Base-by-base conservation (phyloP, 2,888 invertebrate genomes). In the Lasioglossum malachurum region DNA sequence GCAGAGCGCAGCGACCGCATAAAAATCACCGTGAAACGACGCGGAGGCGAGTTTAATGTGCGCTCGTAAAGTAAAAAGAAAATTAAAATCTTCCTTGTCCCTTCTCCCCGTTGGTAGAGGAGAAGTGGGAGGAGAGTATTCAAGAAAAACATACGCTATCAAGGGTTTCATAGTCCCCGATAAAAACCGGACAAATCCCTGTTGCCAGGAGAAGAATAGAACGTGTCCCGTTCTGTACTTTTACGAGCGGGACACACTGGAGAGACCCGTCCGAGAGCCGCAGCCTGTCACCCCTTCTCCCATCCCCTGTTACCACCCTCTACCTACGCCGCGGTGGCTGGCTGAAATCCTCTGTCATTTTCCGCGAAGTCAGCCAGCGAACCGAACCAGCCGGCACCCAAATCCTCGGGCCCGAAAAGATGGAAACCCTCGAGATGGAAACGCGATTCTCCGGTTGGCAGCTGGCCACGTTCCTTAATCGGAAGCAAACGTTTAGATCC, bases 391-490 rank as follows among this genome's bases (percentile, higher is more conserved):
- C 38, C 75, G 10, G 31, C 75, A 44, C 75, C 80, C 67, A 84
- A 77, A n/a, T 72, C 31, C 31, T 64, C 53, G 49, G n/a, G 75
- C 31, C 31, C 75, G 49, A 77, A 60, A 38, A 69, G 75, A 75
- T 35, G 14, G 75, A 46, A 57, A 57, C 46, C 41, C 67, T 57
- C 35, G 57, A 75, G 83, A 85, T 85, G 83, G 64, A 73, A 82
- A 75, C 84, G 67, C 49, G 79, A 75, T 78, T 64, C 72, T 72
- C 41, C 8, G 31, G 16, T 74, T 87, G 87, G 87, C 87, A 86
- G 19, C 12, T 69, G 8, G 87, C 87, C 87, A 76, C 49, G 57
- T 53, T 79, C 76, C 76, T 86, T 87, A 87, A 87, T 86, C 86
- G 86, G 86, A 87, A 87, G 86, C 86, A 82, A 87, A 23, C 53